Conservation (phyloP, 2,888 invertebrate species). For the Parnassius glacialis region DNA sequence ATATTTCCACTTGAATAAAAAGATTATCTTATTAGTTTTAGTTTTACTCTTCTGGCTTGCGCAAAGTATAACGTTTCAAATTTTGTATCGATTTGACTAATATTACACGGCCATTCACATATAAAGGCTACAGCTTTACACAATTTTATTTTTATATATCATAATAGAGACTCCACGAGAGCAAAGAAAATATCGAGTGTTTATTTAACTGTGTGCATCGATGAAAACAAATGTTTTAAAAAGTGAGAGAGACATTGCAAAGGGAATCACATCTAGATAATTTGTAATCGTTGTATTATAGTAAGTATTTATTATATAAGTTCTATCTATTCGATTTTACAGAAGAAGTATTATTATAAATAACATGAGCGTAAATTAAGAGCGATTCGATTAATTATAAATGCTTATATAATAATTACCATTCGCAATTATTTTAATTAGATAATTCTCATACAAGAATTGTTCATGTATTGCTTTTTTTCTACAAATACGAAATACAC, state of each 20-base stretch:
- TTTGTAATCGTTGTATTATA: slow-evolving; percentile 25
- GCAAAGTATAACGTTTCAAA: not conserved
- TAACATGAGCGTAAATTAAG: slow-evolving; percentile 18
- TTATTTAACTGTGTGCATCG: slow-evolving; percentile 1
- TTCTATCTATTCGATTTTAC: slow-evolving; percentile 25
- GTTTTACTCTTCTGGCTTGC: not conserved
- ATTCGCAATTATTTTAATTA: slow-evolving; percentile 10
- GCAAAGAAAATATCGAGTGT: not conserved
- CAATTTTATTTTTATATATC: slow-evolving; percentile 12
- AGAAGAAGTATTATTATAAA: slow-evolving; percentile 16
- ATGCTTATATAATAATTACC: slow-evolving; percentile 20
- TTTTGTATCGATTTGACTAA: not conserved
- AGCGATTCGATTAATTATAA: slow-evolving; percentile 10
- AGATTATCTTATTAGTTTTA: not conserved
- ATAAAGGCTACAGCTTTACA: not conserved
- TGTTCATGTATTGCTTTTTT: slow-evolving; percentile 65
- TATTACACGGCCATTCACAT: slow-evolving; percentile 1
- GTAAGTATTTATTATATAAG: slow-evolving; percentile 14
- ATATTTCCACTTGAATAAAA: not conserved
- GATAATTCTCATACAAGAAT: slow-evolving; percentile 32
- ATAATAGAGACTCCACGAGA: slow-evolving; percentile 12
- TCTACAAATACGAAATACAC: slow-evolving; percentile 51
- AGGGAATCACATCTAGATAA: slow-evolving; percentile 20
- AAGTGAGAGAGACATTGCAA: slow-evolving; percentile 1
- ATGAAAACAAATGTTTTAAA: not conserved